Evolutionary conservation across 1,140 invertebrate species (phyloP).

Genomic region (Telenomus remus): DNA sequence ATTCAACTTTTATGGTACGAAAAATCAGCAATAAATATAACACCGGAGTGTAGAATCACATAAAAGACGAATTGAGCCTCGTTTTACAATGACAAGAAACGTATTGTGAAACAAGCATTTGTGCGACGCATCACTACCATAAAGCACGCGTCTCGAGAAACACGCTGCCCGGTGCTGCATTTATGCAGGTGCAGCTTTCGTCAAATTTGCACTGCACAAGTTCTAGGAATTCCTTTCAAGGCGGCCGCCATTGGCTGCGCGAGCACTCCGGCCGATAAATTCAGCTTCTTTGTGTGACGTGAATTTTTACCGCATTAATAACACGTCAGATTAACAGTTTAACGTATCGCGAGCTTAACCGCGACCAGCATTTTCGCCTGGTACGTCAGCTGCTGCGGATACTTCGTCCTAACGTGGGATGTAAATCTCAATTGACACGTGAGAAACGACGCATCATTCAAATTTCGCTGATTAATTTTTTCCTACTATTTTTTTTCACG

Average conservation of each 20-base stretch:
- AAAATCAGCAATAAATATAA: too few species aligned
- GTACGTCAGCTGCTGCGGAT: constrained; percentile 9
- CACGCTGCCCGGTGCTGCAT: constrained; percentile 40
- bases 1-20: too few species aligned
- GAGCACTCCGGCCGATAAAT: constrained; percentile 39
- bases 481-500: too few species aligned
- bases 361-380: constrained; percentile 26
- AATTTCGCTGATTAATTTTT: background rate
- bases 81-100: too few species aligned
- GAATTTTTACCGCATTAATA: constrained; percentile 56
- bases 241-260: constrained; percentile 35
- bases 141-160: constrained; percentile 50
- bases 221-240: constrained; percentile 54
- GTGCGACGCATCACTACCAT: constrained; percentile 36
- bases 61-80: too few species aligned
- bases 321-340: constrained; percentile 56
- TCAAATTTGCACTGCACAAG: constrained; percentile 50
- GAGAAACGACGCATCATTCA: constrained; percentile 8
- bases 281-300: constrained; percentile 43
- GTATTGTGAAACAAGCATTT: too few species aligned
- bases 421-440: constrained; percentile 46
- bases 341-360: constrained; percentile 31
- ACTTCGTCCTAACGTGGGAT: constrained; percentile 28
- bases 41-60: too few species aligned
- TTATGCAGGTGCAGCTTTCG: constrained; percentile 51